Evolutionary conservation across 2,113 vertebrate species (phyloP), one percentile per base, ranked within the genome.

Genomic region (Coptodon rendalli): DNA sequence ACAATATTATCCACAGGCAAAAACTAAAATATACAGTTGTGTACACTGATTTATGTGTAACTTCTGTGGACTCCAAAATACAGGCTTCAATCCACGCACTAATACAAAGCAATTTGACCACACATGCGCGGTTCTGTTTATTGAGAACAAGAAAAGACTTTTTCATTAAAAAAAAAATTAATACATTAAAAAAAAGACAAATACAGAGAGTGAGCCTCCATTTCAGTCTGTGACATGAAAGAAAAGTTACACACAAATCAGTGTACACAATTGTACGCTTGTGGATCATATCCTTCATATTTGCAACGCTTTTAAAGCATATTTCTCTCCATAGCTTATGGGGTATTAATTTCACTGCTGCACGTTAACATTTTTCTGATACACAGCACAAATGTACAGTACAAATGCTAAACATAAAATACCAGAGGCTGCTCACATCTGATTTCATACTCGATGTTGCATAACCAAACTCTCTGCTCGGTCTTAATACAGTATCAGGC

Each of bases 401-500:
- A 45, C 40, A 73, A 73, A 73, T 68, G 19, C 63, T 40, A 68
- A 40, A 24, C 5, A 5, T 71, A 43, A 71, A 71, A 71, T n/a
- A 71, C 63, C 63, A 73, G n/a, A 73, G 68, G 38, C 13, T 73
- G 38, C n/a, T 56, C 9, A 16, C 6, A 2, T 73, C 22, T 43
- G 7, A 45, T 73, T 73, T 45, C 13, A 6, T 27, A 45, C 22
- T 45, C 22, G 1, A 17, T 11, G 48, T 6, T 36, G 17, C 19
- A n/a, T 14, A 7, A 82, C 6, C 9, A 14, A 22, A 34, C 11
- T 57, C 16, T 79, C 3, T 16, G 34, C 5, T 71, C 45, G 6
- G 1, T 3, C 4, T 79, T 40, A 5, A 59, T 5, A 5, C 89
- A 96, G 96, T 14, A 38, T 88, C 96, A 97, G 78, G 93, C 95